Conservation (phyloP, 2,113 vertebrate genomes). For the Gavialis gangeticus region DNA sequence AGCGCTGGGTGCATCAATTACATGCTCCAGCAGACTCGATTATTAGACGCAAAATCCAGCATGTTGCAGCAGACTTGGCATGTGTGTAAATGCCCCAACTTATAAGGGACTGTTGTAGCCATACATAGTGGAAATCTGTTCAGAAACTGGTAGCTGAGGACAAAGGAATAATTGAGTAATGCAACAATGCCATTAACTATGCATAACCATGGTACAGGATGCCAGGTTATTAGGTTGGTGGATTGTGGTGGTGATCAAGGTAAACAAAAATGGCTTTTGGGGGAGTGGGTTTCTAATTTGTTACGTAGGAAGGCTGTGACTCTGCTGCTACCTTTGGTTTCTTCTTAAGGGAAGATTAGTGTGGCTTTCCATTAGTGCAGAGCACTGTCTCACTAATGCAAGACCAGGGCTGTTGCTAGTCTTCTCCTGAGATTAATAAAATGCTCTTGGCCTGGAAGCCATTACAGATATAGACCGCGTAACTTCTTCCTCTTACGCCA, state of each 20-base stretch:
- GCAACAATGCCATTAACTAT: background rate
- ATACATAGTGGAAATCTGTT: background rate
- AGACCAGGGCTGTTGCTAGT: background rate
- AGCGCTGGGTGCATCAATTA: too few species aligned
- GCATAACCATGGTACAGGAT: background rate
- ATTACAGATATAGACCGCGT: background rate
- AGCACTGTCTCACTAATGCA: background rate
- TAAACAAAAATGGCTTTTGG: background rate
- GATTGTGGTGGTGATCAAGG: background rate
- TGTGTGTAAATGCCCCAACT: too few species aligned
- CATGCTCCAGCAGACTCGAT: too few species aligned
- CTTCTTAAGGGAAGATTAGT: background rate
- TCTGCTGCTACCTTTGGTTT: background rate
- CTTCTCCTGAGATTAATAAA: background rate
- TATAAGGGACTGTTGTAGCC: background rate
- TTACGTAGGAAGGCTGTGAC: background rate
- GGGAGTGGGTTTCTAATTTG: background rate
- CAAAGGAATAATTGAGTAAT: background rate
- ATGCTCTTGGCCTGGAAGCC: background rate
- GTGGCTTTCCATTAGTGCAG: too few species aligned
- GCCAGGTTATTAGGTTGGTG: background rate
- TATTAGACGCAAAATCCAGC: too few species aligned
- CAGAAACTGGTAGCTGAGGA: background rate
- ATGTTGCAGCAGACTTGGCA: too few species aligned
- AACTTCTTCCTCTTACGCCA: too few species aligned